Conservation (phyloP, 2,797 vertebrate genomes). For the Scleropages formosus region DNA sequence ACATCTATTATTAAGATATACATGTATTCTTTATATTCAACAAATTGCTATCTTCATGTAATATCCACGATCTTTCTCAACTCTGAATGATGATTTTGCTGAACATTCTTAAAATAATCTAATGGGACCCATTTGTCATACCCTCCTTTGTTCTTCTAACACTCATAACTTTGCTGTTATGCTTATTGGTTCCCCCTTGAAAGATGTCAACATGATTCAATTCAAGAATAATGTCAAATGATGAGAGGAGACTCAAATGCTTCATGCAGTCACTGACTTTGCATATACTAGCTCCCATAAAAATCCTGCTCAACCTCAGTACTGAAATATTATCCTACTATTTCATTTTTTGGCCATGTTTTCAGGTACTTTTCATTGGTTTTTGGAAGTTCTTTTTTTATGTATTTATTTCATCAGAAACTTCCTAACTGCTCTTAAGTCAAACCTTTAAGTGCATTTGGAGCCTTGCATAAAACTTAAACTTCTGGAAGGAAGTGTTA, state of each 20-base stretch:
- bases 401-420: too few species aligned
- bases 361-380: too few species aligned
- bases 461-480: too few species aligned
- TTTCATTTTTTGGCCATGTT: too few species aligned
- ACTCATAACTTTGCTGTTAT: slow-evolving; percentile 5
- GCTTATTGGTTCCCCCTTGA: slow-evolving; percentile 9
- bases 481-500: too few species aligned
- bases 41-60: not conserved
- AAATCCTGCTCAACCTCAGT: not conserved
- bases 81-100: not conserved
- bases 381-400: too few species aligned
- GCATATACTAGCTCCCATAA: slow-evolving; percentile 1
- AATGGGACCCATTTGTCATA: not conserved
- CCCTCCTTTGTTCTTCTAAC: not conserved
- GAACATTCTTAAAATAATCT: not conserved
- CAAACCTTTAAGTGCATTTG: too few species aligned
- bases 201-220: not conserved
- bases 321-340: not conserved
- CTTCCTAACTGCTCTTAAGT: too few species aligned
- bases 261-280: not conserved
- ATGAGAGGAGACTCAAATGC: slow-evolving; percentile 18
- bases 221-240: slow-evolving; percentile 13
- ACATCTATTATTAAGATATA: not conserved
- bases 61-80: not conserved
- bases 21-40: not conserved